Evolutionary conservation across 1,140 invertebrate species (phyloP).

Genomic region (Bombus balteatus): DNA sequence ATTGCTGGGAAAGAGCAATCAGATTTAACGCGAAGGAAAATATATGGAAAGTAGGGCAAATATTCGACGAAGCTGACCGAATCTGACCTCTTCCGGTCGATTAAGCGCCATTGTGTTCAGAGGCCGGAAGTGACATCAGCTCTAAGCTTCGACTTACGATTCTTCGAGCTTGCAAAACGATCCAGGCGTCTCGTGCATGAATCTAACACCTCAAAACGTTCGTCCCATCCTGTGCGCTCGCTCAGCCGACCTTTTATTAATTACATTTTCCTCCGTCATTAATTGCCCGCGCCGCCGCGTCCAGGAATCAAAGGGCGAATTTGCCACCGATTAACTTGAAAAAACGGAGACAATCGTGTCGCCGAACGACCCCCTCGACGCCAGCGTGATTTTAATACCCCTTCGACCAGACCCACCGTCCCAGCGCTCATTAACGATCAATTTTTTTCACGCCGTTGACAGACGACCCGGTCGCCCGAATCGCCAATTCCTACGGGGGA

Average conservation of each 20-base stretch:
- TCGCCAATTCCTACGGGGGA: constrained; percentile 49
- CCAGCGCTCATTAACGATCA: constrained; percentile 38
- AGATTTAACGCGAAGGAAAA: not conserved
- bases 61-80: constrained; percentile 12
- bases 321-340: constrained; percentile 35
- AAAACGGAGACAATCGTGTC: constrained; percentile 22
- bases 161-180: constrained; percentile 23
- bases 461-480: constrained; percentile 44
- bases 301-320: constrained; percentile 27
- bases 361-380: not conserved
- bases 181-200: not conserved
- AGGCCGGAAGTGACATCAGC: constrained; percentile 39
- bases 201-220: not conserved
- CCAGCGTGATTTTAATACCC: constrained; percentile 2
- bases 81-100: constrained; percentile 52
- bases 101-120: constrained; percentile 56
- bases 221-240: not conserved
- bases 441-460: constrained; percentile 49
- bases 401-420: not conserved
- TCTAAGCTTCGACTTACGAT: constrained; percentile 45
- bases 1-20: not conserved
- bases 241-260: constrained; percentile 14
- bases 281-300: constrained; percentile 14
- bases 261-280: constrained; percentile 5
- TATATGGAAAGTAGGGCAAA: constrained; percentile 8